phyloP scores from a whole-genome alignment of 1,140 invertebrate species.

The Acarapis woodi region DNA sequence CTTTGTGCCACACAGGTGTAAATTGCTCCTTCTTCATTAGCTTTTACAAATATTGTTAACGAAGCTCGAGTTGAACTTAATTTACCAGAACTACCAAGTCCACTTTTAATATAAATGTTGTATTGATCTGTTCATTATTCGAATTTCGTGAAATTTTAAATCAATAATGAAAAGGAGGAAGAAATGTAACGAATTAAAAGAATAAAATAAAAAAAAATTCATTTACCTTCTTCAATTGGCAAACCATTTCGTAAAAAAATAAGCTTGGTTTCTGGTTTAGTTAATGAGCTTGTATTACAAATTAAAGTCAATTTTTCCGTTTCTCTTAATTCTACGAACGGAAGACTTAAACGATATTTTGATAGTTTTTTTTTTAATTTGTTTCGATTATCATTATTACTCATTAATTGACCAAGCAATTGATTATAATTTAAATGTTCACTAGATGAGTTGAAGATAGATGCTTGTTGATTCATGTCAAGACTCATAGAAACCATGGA shows the following conservation, averaged over 20 bases:
- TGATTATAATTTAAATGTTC: no score
- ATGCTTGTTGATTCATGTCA: no score
- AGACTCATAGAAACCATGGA: no score
- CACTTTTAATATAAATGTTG: not conserved
- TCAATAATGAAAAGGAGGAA: not conserved
- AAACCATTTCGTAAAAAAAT: conserved; percentile 42
- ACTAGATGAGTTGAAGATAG: no score
- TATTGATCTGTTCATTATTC: not conserved
- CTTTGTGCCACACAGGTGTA: no score
- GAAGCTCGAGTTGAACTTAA: conserved; percentile 17
- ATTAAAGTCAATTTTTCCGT: conserved; percentile 45
- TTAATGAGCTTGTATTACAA: conserved; percentile 39
- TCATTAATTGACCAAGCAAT: no score
- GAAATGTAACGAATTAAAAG: not conserved
- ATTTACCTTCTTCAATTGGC: conserved; percentile 2
- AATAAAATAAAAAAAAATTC: not conserved
- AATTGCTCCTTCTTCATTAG: conserved; percentile 57
- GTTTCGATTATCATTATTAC: no score
- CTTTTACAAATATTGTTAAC: conserved; percentile 38
- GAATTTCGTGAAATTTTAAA: no score
- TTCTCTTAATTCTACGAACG: no score
- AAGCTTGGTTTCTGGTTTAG: conserved; percentile 60
- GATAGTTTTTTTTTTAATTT: no score
- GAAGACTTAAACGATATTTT: no score
- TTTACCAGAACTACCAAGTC: conserved; percentile 4